Base-by-base conservation (phyloP, 2,888 invertebrate species). In the Stenurella melanura region DNA sequence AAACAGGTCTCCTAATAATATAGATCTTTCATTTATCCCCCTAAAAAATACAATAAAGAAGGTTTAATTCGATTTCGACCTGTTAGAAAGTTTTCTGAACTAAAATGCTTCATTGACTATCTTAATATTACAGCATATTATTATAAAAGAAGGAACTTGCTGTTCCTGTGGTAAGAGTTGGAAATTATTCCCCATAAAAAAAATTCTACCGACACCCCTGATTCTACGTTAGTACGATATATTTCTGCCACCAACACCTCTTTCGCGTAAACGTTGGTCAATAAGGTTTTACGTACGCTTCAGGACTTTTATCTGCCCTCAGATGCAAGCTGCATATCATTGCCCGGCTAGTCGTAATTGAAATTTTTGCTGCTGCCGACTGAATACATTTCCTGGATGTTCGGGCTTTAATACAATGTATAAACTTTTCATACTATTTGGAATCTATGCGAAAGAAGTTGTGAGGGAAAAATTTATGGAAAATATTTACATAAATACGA, bases 281-380 rank as follows among this genome's bases (percentile, higher is more conserved):
- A 42, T 70, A 42, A 18, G 60, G 12, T 42, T 42, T 50, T 15
- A 10, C 34, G 26, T 68, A 15, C 18, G 21, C 26, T 60, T 60
- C 19, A 15, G 60, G 42, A 70, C 63, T n/a, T 72, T 30, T 63
- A 72, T 63, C 38, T 17, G n/a, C 12, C 38, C 17, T 54, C 11
- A 12, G 19, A 68, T 77, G 68, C 56, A 72, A 57, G 68, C 58
- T 70, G 50, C 72, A 77, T 74, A 77, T 74, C 64, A 60, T 67
- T 42, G 56, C 58, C 60, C 42, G 56, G 68, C 56, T 72, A 68
- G 60, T 54, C 72, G 67, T 68, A 77, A 77, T 77, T 77, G 74
- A 74, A 77, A 74, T 61, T 72, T 72, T 64, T 68, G 64, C 66
- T 68, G 63, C 19, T 30, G 2, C 26, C 11, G 38, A 63, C 18